Percentiles rank a stretch among this genome's conserved stretches.
Evolutionary conservation across 2,113 vertebrate species (phyloP).

Genomic region (Coreoperca whiteheadi): DNA sequence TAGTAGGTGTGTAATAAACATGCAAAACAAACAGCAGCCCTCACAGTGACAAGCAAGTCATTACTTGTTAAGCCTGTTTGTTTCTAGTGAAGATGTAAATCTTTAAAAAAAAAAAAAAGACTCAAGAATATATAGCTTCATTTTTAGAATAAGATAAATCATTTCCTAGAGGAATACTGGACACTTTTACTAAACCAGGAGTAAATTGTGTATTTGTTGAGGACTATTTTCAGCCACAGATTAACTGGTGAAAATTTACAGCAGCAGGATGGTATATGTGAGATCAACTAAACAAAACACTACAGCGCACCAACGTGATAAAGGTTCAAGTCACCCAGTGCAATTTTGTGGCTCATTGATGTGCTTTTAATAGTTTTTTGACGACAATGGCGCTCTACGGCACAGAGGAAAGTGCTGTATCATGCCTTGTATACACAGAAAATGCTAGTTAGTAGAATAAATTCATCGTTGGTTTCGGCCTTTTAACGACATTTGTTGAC

Average conservation of each 20-base stretch:
- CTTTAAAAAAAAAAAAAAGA: not conserved
- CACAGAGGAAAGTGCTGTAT: no score
- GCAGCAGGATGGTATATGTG: not conserved
- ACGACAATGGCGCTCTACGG: not conserved
- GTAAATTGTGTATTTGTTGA: not conserved
- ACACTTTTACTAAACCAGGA: not conserved
- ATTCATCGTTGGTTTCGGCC: not conserved
- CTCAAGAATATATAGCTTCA: not conserved
- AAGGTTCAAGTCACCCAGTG: conserved; percentile 1
- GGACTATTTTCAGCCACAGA: conserved; percentile 25
- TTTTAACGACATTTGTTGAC: conserved; percentile 12
- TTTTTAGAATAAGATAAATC: not conserved
- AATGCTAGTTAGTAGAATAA: not conserved
- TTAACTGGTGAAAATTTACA: conserved; percentile 12
- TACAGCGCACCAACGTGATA: not conserved
- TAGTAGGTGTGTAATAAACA: conserved; percentile 70
- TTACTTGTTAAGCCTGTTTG: conserved; percentile 2
- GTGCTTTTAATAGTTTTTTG: not conserved
- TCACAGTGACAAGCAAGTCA: conserved; percentile 35
- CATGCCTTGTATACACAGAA: not conserved
- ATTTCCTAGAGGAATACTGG: not conserved
- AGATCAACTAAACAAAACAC: not conserved
- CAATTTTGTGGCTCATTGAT: not conserved
- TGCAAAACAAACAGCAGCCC: conserved; percentile 56
- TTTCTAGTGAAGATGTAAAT: not conserved